Conservation (phyloP, 2,888 invertebrate species). For the Orthosia gracilis region DNA sequence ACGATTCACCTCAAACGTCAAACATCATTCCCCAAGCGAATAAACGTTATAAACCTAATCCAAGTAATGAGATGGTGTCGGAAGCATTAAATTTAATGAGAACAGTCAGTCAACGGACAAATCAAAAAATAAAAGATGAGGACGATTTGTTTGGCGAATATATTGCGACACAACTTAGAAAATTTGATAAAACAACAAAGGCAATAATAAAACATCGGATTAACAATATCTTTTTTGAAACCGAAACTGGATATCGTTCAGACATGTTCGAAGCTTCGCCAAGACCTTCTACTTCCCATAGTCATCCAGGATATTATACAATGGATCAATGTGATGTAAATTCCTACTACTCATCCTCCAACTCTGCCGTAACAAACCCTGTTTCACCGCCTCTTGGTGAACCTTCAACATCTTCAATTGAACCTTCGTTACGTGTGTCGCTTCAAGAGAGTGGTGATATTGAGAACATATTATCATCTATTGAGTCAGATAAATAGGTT, state of each 20-base stretch:
- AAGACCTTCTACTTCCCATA: conserved; percentile 50
- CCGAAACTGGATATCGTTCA: conserved; percentile 51
- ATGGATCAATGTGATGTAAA: conserved; percentile 37
- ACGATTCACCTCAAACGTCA: conserved; percentile 29
- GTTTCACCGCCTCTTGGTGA: conserved; percentile 44
- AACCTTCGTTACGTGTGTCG: conserved; percentile 46
- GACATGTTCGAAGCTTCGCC: conserved; percentile 45
- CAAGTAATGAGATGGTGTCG: conserved; percentile 44
- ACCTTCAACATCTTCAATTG: conserved; percentile 40
- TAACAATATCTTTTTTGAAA: conserved; percentile 53
- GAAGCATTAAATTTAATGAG: too few relatives aligned
- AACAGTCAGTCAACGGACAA: too few relatives aligned
- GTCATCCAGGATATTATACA: conserved; percentile 53
- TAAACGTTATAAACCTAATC: conserved; percentile 45
- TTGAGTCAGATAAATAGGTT: conserved; percentile 45
- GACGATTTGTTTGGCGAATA: too few relatives aligned
- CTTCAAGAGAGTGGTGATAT: conserved; percentile 45
- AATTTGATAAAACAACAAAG: too few relatives aligned
- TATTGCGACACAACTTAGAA: too few relatives aligned
- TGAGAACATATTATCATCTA: conserved; percentile 37
- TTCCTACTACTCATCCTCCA: conserved; percentile 43
- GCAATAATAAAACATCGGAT: too few relatives aligned
- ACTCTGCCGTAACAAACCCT: conserved; percentile 47
- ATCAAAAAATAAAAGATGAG: too few relatives aligned
- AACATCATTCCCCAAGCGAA: conserved; percentile 32